A percentile compares a stretch with the other conserved stretches of the same genome.
Evolutionary conservation across 2,113 vertebrate species (phyloP).

Genomic region (Tinamus guttatus): DNA sequence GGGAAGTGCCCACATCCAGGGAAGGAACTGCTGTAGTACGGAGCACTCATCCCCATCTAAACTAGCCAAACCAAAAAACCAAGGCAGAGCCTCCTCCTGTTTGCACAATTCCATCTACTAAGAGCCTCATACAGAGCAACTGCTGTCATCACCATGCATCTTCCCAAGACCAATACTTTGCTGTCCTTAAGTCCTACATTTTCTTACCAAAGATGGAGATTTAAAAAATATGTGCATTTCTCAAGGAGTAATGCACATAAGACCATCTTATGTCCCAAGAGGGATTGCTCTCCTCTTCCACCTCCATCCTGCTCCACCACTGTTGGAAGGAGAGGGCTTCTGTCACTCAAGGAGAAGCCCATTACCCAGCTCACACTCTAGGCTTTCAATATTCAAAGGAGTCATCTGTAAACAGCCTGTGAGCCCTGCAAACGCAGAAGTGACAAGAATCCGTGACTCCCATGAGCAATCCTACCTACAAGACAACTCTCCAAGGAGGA

Average conservation of each 20-base stretch:
- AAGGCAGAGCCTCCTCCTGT: background rate
- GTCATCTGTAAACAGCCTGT: background rate
- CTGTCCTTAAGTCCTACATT: background rate
- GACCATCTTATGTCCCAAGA: background rate
- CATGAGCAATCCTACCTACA: conserved; percentile 14
- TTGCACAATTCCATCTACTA: background rate
- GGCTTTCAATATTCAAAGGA: background rate
- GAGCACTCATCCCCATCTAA: background rate
- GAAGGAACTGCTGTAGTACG: background rate
- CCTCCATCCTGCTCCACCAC: accelerated
- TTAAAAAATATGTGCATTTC: too few species aligned
- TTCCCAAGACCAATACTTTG: background rate
- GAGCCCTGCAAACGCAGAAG: background rate
- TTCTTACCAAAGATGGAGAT: background rate
- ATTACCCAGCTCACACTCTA: background rate
- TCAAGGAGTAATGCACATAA: too few species aligned
- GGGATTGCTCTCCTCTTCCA: background rate
- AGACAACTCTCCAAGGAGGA: background rate
- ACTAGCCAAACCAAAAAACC: background rate
- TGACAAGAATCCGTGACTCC: background rate
- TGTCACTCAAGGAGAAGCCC: background rate
- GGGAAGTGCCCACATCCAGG: background rate
- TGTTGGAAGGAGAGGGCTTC: background rate
- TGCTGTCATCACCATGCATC: background rate
- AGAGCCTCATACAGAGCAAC: background rate